A percentile compares a stretch with the other conserved stretches of the same genome.
Evolutionary conservation across 2,888 invertebrate genomes (phyloP).

Genomic region (Acrobasis repandana): DNA sequence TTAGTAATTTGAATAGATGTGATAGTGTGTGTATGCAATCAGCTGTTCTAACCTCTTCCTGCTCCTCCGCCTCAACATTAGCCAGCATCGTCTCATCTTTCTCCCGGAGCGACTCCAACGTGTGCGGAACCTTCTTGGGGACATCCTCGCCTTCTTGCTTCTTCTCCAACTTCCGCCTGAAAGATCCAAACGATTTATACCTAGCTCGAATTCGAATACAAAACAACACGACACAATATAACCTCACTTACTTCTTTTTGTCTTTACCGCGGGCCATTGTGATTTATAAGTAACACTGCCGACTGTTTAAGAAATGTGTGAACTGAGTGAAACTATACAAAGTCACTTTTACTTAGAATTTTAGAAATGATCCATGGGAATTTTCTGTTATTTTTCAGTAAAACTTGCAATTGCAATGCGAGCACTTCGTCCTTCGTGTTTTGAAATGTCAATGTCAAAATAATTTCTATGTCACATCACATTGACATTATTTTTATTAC

Average conservation of each 20-base stretch:
- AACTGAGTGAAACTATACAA: neutral
- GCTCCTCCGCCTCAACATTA: slow-evolving; percentile 89
- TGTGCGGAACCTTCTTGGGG: slow-evolving; percentile 87
- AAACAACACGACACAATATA: slow-evolving; percentile 34
- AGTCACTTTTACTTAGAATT: neutral
- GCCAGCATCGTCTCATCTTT: slow-evolving; percentile 94
- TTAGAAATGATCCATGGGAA: too few relatives aligned
- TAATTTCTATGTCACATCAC: too few relatives aligned
- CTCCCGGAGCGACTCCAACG: slow-evolving; percentile 95
- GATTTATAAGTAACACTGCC: slow-evolving; percentile 24
- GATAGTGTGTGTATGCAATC: neutral
- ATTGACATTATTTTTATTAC: too few relatives aligned
- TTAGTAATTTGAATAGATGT: too few relatives aligned
- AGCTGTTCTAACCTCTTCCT: slow-evolving; percentile 84
- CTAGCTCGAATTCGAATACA: slow-evolving; percentile 29
- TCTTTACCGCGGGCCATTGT: slow-evolving; percentile 77
- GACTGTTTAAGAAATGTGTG: neutral
- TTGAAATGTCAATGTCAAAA: neutral
- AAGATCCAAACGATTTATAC: slow-evolving; percentile 29
- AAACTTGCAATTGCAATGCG: neutral
- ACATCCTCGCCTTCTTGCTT: slow-evolving; percentile 77
- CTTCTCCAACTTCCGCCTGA: slow-evolving; percentile 74
- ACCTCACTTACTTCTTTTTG: slow-evolving; percentile 74
- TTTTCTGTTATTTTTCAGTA: neutral
- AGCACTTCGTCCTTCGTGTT: neutral